phyloP scores from a whole-genome alignment of 2,888 invertebrate genomes.

The Drosophila longiperda region DNA sequence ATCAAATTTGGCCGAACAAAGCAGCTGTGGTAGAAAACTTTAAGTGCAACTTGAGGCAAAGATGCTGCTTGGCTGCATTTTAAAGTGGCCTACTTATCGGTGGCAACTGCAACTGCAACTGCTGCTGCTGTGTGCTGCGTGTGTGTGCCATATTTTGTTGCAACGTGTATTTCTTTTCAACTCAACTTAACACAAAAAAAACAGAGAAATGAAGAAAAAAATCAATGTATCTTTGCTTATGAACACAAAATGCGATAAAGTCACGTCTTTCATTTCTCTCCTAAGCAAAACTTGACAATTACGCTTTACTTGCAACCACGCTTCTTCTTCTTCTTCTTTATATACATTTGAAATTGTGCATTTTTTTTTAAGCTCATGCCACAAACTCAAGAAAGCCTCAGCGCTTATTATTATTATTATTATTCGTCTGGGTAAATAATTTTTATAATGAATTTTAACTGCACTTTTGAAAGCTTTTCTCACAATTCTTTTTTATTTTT shows the following conservation, averaged over 20 bases:
- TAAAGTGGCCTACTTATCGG: slow-evolving; percentile 70
- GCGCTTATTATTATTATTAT: neutral
- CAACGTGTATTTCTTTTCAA: slow-evolving; percentile 41
- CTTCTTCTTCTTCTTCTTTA: neutral
- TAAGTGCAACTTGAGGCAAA: slow-evolving; percentile 52
- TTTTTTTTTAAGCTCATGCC: neutral
- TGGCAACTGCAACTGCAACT: slow-evolving; percentile 51
- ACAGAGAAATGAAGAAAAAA: slow-evolving; percentile 42
- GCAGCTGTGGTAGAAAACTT: slow-evolving; percentile 43
- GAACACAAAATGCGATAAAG: slow-evolving; percentile 47
- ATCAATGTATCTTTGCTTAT: slow-evolving; percentile 64
- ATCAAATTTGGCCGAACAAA: slow-evolving; percentile 51
- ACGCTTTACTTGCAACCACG: slow-evolving; percentile 6
- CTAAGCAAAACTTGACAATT: slow-evolving; percentile 26
- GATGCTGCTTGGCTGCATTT: slow-evolving; percentile 41
- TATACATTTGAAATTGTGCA: neutral
- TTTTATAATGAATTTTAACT: slow-evolving; percentile 48
- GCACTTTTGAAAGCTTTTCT: slow-evolving; percentile 21
- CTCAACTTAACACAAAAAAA: slow-evolving; percentile 1
- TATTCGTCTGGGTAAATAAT: slow-evolving; percentile 31
- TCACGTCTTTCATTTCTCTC: slow-evolving; percentile 59
- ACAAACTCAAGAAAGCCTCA: neutral
- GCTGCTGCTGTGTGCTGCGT: slow-evolving; percentile 20
- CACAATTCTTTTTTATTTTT: slow-evolving; percentile 16
- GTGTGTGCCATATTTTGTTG: slow-evolving; percentile 60